Percentiles rank a stretch among this genome's conserved stretches.
Conservation (phyloP, 1,140 invertebrate genomes). For the Drosophila ercepeae region DNA sequence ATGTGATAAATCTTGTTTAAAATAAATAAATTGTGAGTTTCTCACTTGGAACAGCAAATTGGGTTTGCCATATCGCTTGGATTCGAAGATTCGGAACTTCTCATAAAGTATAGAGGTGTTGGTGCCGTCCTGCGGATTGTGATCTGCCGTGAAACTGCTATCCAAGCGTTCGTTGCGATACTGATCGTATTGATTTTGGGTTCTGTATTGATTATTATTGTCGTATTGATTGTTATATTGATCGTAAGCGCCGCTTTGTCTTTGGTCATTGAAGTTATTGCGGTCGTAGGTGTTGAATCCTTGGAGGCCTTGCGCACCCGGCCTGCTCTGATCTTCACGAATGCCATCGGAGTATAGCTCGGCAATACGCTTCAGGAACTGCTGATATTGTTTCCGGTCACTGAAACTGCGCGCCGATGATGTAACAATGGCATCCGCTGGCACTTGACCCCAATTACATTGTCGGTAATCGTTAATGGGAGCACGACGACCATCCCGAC, state of each 20-base stretch:
- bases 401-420: conserved; percentile 89
- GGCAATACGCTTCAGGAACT: conserved; percentile 85
- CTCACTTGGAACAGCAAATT: conserved; percentile 89
- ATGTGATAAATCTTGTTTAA: not conserved
- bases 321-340: conserved; percentile 46
- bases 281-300: conserved; percentile 44
- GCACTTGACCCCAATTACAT: conserved; percentile 95
- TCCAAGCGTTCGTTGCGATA: conserved; percentile 69
- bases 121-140: conserved; percentile 45
- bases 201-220: conserved; percentile 32
- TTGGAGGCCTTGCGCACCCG: conserved; percentile 11
- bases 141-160: conserved; percentile 69
- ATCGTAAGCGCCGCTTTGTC: conserved; percentile 41
- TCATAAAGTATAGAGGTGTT: conserved; percentile 84
- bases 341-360: conserved; percentile 83
- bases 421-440: conserved; percentile 94
- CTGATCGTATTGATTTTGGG: conserved; percentile 53
- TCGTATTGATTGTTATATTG: conserved; percentile 55
- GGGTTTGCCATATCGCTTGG: conserved; percentile 87
- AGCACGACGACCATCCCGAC: conserved; percentile 90
- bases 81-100: conserved; percentile 89
- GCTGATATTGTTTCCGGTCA: conserved; percentile 86
- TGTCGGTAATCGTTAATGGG: conserved; percentile 89
- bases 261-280: conserved; percentile 56
- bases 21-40: conserved; percentile 20